Evolutionary conservation across 2,113 vertebrate species (phyloP).

Genomic region (Cyrtonyx montezumae): DNA sequence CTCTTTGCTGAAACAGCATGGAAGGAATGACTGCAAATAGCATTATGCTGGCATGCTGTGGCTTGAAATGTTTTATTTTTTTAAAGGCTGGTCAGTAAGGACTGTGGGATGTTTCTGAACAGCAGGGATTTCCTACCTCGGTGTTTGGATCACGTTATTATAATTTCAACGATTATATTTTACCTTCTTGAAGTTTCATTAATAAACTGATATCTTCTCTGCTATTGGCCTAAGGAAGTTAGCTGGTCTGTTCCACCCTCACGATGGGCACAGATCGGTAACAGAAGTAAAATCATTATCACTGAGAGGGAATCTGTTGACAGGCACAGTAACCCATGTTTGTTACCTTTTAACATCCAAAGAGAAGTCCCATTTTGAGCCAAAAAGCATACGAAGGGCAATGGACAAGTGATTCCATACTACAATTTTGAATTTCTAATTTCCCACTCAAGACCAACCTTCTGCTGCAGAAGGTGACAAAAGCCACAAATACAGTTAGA

Average conservation of each 20-base stretch:
- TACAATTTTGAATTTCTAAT: neutral
- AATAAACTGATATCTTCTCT: neutral
- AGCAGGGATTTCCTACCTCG: fast-evolving
- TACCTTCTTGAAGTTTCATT: neutral
- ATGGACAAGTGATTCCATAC: neutral
- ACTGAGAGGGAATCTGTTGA: neutral
- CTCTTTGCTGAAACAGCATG: neutral
- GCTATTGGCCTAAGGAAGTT: neutral
- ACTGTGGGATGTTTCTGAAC: neutral
- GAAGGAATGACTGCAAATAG: neutral
- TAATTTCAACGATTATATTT: neutral
- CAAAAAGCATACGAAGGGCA: slow-evolving; percentile 1
- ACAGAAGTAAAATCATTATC: slow-evolving; percentile 21
- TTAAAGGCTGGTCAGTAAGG: neutral
- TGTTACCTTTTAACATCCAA: neutral
- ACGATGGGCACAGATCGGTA: neutral
- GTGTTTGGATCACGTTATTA: neutral
- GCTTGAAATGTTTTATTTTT: neutral
- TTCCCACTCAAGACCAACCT: neutral
- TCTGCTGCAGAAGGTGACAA: neutral
- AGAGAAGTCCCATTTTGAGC: slow-evolving; percentile 16
- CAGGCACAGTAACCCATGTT: neutral
- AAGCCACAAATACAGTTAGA: neutral
- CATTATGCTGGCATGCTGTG: neutral
- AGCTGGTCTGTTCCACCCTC: neutral